Evolutionary conservation across 2,888 invertebrate genomes (phyloP).

Genomic region (Lithophane leautieri): DNA sequence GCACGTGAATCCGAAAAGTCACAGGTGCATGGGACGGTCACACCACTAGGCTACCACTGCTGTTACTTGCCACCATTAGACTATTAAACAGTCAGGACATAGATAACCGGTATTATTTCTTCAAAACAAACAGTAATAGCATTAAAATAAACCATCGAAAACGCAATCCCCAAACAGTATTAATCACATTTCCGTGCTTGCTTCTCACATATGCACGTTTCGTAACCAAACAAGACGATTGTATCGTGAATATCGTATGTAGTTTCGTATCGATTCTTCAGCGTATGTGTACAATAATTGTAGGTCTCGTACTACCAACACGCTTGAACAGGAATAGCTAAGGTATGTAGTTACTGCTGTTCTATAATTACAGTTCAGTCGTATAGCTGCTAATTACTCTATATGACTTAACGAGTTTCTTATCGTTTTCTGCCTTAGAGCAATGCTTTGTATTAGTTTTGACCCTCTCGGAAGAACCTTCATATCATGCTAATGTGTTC

Average conservation of each 20-base stretch:
- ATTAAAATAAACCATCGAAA: background rate
- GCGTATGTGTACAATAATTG: slow-evolving; percentile 40
- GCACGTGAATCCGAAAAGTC: no score
- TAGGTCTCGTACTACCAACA: slow-evolving; percentile 20
- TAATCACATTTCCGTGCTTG: slow-evolving; percentile 9
- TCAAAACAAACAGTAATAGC: background rate
- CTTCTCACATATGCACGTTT: slow-evolving; percentile 13
- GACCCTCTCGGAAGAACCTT: background rate
- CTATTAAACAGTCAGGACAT: background rate
- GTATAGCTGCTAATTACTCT: slow-evolving; percentile 36
- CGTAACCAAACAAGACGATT: slow-evolving; percentile 16
- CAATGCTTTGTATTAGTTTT: no score
- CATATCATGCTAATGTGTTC: background rate
- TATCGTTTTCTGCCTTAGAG: background rate
- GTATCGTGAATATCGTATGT: slow-evolving; percentile 39
- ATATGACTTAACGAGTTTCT: slow-evolving; percentile 26
- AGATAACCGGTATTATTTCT: background rate
- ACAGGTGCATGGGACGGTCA: no score
- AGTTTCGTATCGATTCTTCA: slow-evolving; percentile 45
- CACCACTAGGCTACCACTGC: no score
- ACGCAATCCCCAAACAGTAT: background rate
- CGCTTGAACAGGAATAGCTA: slow-evolving; percentile 14
- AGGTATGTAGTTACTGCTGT: slow-evolving; percentile 14
- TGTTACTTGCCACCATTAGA: background rate
- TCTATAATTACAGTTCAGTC: slow-evolving; percentile 37